Conservation (phyloP, 2,888 invertebrate genomes). For the Thumatha senex region DNA sequence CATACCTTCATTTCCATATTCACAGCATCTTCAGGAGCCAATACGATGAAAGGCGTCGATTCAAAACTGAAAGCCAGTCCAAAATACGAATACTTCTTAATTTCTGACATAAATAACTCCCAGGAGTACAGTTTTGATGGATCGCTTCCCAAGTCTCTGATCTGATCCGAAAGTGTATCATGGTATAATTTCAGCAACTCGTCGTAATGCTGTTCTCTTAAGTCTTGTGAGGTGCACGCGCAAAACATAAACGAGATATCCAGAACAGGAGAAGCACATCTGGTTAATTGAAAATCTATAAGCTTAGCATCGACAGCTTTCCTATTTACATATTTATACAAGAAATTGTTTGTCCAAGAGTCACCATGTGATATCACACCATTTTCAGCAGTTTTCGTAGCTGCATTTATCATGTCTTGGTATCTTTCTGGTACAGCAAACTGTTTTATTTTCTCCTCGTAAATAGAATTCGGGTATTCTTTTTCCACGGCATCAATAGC, state of each 20-base stretch:
- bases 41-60: conserved; percentile 80
- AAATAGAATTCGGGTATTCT: conserved; percentile 84
- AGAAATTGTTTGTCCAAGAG: conserved; percentile 89
- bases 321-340: conserved; percentile 70
- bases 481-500: conserved; percentile 85
- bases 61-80: conserved; percentile 85
- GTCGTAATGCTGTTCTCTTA: conserved; percentile 85
- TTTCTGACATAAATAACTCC: conserved; percentile 76
- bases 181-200: conserved; percentile 84
- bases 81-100: conserved; percentile 81
- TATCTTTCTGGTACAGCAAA: conserved; percentile 80
- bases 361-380: conserved; percentile 88
- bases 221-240: conserved; percentile 84
- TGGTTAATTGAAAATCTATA: conserved; percentile 88
- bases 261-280: conserved; percentile 81
- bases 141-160: conserved; percentile 84
- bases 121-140: conserved; percentile 79
- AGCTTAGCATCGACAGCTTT: conserved; percentile 76
- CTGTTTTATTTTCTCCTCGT: conserved; percentile 80
- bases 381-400: conserved; percentile 56
- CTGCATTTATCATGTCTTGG: conserved; percentile 72
- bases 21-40: conserved; percentile 83
- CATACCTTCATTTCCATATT: conserved; percentile 83
- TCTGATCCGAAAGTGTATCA: conserved; percentile 75
- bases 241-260: conserved; percentile 82